These are phyloP conservation scores for Aulostomus chinensis DNA, from an alignment of 2,797 vertebrate species.

Conservation along the genomic window DNA sequence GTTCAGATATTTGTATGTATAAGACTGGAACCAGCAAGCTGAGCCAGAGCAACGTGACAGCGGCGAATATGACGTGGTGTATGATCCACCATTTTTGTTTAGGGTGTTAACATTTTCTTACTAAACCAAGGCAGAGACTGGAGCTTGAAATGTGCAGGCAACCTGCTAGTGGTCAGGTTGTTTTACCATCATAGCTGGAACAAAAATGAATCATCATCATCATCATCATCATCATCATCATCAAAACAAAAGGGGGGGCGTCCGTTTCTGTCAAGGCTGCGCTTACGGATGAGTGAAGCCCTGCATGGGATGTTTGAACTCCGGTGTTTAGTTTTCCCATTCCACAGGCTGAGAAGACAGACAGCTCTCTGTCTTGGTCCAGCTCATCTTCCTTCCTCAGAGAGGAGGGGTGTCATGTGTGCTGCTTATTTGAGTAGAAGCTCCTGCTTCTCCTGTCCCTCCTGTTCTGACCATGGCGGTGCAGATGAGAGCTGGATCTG, in stretches of 20 bases:
- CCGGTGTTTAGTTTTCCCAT: constrained; percentile 72
- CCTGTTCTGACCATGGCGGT: constrained; percentile 37
- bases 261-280: constrained; percentile 32
- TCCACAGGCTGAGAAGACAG: constrained; percentile 56
- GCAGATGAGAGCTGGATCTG: constrained; percentile 40
- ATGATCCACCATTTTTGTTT: too few relatives aligned
- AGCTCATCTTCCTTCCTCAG: constrained; percentile 50
- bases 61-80: too few relatives aligned
- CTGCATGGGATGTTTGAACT: constrained; percentile 60
- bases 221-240: too few relatives aligned
- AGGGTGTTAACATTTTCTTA: too few relatives aligned
- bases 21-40: too few relatives aligned
- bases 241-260: constrained; percentile 45
- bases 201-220: too few relatives aligned
- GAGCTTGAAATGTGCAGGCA: too few relatives aligned
- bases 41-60: too few relatives aligned
- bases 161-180: too few relatives aligned
- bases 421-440: constrained; percentile 69
- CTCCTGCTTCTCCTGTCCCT: constrained; percentile 60
- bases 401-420: constrained; percentile 33
- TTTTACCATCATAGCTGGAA: neutral
- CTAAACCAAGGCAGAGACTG: too few relatives aligned
- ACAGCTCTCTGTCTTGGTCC: constrained; percentile 57
- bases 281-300: constrained; percentile 56
- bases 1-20: too few relatives aligned